phyloP scores from a whole-genome alignment of 2,797 vertebrate species.

The Crotalus adamanteus region DNA sequence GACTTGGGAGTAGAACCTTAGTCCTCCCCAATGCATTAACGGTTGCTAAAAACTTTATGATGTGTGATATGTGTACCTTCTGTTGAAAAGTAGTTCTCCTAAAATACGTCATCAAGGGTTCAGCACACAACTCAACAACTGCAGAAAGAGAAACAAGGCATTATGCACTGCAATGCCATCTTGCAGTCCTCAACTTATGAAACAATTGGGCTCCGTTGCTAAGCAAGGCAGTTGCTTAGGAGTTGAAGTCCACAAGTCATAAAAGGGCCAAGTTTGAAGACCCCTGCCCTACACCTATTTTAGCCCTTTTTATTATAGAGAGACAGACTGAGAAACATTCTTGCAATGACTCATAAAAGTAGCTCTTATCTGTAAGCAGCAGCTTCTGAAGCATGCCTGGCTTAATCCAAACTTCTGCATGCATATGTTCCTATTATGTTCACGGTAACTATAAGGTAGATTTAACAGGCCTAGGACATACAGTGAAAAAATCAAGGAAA shows the following conservation, averaged over 20 bases:
- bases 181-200: background rate
- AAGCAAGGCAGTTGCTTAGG: too few species aligned
- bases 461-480: background rate
- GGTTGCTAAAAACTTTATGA: background rate
- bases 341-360: background rate
- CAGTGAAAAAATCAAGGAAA: background rate
- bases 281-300: background rate
- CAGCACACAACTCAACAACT: background rate
- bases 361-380: background rate
- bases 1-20: background rate
- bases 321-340: background rate
- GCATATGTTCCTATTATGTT: background rate
- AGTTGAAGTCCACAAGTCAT: too few species aligned
- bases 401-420: background rate
- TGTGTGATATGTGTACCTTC: background rate
- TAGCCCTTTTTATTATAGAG: background rate
- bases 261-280: too few species aligned
- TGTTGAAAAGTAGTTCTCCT: background rate
- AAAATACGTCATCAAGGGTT: background rate
- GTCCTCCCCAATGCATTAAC: background rate
- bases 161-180: background rate
- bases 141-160: background rate
- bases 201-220: too few species aligned
- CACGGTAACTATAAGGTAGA: background rate
- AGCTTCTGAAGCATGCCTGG: background rate